Conservation (phyloP, 2,888 invertebrate genomes). For the Rugalucina vietnamica region DNA sequence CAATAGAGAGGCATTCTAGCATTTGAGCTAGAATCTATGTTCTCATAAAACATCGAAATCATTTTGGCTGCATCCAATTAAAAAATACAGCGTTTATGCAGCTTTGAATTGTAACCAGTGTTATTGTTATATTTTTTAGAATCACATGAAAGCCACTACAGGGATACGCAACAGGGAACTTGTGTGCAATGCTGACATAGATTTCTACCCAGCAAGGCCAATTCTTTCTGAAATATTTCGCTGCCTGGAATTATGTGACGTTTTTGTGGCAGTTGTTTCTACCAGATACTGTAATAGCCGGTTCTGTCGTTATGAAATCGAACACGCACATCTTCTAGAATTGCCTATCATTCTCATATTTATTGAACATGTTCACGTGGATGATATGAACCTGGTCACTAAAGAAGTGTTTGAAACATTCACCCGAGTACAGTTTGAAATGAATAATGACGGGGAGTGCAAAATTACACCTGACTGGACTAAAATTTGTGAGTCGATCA, state of each 20-base stretch:
- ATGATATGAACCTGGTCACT: neutral
- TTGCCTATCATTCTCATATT: conserved; percentile 4
- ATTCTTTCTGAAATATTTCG: neutral
- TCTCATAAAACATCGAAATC: too few species aligned
- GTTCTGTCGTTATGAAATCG: neutral
- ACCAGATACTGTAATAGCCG: neutral
- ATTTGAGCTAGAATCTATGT: too few species aligned
- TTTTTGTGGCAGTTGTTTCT: neutral
- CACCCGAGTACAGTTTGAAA: neutral
- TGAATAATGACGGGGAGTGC: neutral
- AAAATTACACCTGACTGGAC: neutral
- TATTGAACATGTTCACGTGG: neutral
- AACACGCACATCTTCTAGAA: neutral
- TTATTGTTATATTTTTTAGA: too few species aligned
- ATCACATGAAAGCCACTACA: neutral
- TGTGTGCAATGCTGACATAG: neutral
- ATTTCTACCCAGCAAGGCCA: neutral
- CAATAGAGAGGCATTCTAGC: too few species aligned
- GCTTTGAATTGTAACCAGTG: too few species aligned
- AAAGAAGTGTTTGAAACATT: neutral
- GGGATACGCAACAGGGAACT: neutral
- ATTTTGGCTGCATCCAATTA: too few species aligned
- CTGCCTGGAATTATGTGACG: neutral
- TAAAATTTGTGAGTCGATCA: neutral
- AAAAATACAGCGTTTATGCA: too few species aligned